These are phyloP conservation scores for Chaetodon trifascialis DNA, from an alignment of 2,113 vertebrate species.

Conservation along the genomic window DNA sequence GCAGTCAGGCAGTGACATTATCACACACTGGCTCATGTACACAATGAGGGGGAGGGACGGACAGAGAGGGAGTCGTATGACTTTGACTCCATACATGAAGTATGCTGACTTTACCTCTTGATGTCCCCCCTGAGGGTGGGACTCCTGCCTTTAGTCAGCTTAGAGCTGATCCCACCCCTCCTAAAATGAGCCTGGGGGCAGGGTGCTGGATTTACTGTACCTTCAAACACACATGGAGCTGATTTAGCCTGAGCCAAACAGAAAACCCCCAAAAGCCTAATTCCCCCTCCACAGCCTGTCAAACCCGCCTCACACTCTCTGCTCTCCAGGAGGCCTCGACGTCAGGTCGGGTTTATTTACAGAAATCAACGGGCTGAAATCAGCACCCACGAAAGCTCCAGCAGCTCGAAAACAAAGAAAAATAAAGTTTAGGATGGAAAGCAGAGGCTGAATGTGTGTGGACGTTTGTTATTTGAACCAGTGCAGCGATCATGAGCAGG, in stretches of 20 bases:
- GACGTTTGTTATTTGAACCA: too few relatives aligned
- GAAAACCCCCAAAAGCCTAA: constrained; percentile 24
- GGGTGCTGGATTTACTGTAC: constrained; percentile 68
- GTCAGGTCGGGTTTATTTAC: constrained; percentile 11
- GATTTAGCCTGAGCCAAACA: constrained; percentile 33
- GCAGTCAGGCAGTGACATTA: neutral
- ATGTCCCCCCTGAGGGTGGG: constrained; percentile 47
- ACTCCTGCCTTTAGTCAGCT: constrained; percentile 46
- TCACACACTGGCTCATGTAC: constrained; percentile 15
- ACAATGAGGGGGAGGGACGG: constrained; percentile 2
- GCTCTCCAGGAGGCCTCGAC: neutral
- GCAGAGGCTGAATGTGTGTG: too few relatives aligned
- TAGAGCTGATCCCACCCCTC: constrained; percentile 27
- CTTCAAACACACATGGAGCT: constrained; percentile 68
- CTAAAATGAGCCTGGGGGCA: constrained; percentile 19
- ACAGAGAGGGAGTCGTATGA: constrained; percentile 39
- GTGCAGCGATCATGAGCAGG: too few relatives aligned
- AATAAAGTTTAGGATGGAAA: too few relatives aligned
- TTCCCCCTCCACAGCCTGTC: constrained; percentile 27
- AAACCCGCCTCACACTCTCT: neutral
- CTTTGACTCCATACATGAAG: constrained; percentile 56
- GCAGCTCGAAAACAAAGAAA: too few relatives aligned
- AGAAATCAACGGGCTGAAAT: neutral
- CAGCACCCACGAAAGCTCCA: too few relatives aligned
- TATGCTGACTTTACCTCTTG: constrained; percentile 44